These are phyloP conservation scores for Axea sp. DNA, from an alignment of 2,888 invertebrate species.

Conservation along the genomic window DNA sequence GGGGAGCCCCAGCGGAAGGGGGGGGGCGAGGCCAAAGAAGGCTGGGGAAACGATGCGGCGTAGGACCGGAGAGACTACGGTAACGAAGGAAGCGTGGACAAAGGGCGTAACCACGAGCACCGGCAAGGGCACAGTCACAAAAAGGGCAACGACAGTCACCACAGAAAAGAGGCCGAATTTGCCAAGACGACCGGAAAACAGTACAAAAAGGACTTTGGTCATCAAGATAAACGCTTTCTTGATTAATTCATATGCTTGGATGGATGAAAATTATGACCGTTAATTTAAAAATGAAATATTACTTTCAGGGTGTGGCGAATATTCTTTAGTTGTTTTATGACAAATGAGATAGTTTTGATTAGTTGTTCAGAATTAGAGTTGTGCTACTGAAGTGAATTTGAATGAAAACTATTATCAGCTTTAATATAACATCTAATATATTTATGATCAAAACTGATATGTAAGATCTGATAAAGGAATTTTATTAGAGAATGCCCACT, in stretches of 20 bases:
- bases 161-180: conserved; percentile 81
- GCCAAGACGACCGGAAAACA: conserved; percentile 81
- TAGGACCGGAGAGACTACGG: conserved; percentile 81
- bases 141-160: conserved; percentile 82
- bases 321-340: too few relatives aligned
- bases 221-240: conserved; percentile 72
- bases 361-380: too few relatives aligned
- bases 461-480: too few relatives aligned
- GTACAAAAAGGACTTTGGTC: conserved; percentile 80
- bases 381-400: too few relatives aligned
- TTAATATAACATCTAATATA: too few relatives aligned
- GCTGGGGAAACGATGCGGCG: conserved; percentile 81
- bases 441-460: too few relatives aligned
- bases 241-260: not conserved
- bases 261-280: too few relatives aligned
- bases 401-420: too few relatives aligned
- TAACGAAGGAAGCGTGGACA: conserved; percentile 82
- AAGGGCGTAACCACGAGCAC: conserved; percentile 81
- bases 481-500: too few relatives aligned
- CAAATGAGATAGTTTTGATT: too few relatives aligned
- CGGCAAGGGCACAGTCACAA: conserved; percentile 82
- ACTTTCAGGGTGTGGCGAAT: too few relatives aligned
- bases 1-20: conserved; percentile 81
- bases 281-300: too few relatives aligned
- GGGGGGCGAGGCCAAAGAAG: conserved; percentile 82